Conservation (phyloP, 2,113 vertebrate species). For the Micronycteris hirsuta region DNA sequence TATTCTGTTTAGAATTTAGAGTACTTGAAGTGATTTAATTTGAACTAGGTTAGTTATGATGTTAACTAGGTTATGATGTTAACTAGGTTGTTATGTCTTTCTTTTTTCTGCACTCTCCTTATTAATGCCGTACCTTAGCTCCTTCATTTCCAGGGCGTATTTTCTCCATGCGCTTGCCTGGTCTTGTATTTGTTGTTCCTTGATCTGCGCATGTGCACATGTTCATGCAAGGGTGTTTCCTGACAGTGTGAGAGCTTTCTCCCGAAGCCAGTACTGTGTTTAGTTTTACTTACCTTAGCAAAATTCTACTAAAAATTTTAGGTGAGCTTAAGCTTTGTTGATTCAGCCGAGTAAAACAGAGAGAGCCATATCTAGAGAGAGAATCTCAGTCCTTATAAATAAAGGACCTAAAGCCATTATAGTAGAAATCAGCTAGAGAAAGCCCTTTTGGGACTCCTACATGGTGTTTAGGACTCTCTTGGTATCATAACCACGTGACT, state of each 20-base stretch:
- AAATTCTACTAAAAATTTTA: not conserved
- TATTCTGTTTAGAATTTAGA: not conserved
- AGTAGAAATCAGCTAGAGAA: not conserved
- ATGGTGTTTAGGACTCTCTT: not conserved
- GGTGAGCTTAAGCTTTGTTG: slow-evolving; percentile 2
- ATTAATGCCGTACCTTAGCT: not conserved
- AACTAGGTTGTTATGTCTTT: too few species aligned
- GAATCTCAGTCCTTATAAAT: not conserved
- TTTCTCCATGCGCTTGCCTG: not conserved
- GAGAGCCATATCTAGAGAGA: not conserved
- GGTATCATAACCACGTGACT: not conserved
- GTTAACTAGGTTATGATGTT: slow-evolving; percentile 26
- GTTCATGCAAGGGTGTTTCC: not conserved
- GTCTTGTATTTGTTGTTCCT: not conserved
- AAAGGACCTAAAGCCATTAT: not conserved
- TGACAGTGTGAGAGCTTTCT: not conserved
- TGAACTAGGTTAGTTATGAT: slow-evolving; percentile 13
- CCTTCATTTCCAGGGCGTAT: not conserved
- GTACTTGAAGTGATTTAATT: not conserved
- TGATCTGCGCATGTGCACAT: not conserved
- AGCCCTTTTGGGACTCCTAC: not conserved
- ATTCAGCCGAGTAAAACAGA: slow-evolving; percentile 1
- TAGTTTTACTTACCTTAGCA: not conserved
- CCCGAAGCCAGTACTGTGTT: not conserved
- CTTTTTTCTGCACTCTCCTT: not conserved